Evolutionary conservation across 2,113 vertebrate genomes (phyloP).

Genomic region (Phylloscopus whistleri): DNA sequence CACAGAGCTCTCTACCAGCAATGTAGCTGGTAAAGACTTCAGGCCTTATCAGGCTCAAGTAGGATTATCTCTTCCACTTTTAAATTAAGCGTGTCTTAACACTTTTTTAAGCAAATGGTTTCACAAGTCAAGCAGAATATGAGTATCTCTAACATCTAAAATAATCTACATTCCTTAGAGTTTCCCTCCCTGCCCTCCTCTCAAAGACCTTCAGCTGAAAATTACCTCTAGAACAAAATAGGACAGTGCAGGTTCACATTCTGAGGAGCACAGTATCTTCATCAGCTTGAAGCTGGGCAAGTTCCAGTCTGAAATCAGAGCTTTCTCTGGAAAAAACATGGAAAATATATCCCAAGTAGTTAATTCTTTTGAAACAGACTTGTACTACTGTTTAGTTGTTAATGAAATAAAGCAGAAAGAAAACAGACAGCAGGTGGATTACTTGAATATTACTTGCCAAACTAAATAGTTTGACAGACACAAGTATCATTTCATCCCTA

Average conservation of each 20-base stretch:
- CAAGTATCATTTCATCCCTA: not conserved
- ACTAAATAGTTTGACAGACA: not conserved
- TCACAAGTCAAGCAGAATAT: not conserved
- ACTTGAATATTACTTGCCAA: not conserved
- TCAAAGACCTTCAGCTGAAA: not conserved
- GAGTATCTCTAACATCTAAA: not conserved
- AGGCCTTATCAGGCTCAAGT: not conserved
- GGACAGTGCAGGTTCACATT: accelerated
- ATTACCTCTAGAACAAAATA: not conserved
- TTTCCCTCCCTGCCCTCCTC: not conserved
- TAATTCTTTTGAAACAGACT: not conserved
- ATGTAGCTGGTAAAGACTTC: not conserved
- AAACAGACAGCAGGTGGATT: not conserved
- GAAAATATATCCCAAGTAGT: not conserved
- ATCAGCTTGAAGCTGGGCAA: not conserved
- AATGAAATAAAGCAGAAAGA: not conserved
- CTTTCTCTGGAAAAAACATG: not conserved
- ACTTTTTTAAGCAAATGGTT: not conserved
- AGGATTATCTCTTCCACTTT: constrained; percentile 5
- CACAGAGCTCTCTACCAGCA: not conserved
- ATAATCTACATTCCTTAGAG: not conserved
- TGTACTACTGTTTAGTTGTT: not conserved
- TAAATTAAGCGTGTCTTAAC: not conserved
- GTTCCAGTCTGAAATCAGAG: not conserved
- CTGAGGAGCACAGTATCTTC: not conserved